Evolutionary conservation across 2,113 vertebrate genomes (phyloP), one percentile per base, ranked within the genome.

Genomic region (Taxidea taxus): DNA sequence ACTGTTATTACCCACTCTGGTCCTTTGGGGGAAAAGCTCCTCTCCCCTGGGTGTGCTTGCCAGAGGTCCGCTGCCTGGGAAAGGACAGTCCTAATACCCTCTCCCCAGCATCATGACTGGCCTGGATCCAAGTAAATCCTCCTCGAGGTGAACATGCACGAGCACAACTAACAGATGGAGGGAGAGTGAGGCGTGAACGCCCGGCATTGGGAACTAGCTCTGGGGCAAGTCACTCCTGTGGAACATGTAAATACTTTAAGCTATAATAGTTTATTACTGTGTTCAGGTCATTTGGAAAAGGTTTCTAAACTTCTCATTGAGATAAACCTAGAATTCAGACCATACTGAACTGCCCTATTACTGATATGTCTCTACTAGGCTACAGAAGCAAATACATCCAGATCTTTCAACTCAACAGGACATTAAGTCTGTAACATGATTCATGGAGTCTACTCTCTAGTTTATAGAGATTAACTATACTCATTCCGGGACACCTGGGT

Each of bases 311-410:
- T 75, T 92, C 56, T 37, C 31, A 51, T 34, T 16, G 15, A 92
- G 89, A 81, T 91, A 91, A 88, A 84, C 68, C 56, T 77, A 92
- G 60, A 77, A 96, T 25, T 74, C 34, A 72, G 37, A 86, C 29
- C 21, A 72, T 8, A 87, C 3, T 75, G 54, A 94, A 87, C 47
- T 42, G 14, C 37, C 60, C 49, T 90, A 12, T 29, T 37, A 82
- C 2, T 60, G 56, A 31, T 81, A 15, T 42, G 0, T n/a, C 39
- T 42, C 74, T 95, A 70, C 66, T 78, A 93, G 37, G 23, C 54
- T 42, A 54, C 0, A 51, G n/a, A 29, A 88, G 29, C 78, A 96
- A 92, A 42, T 62, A 84, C 6, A 49, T 42, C 42, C 37, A 77
- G n/a, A 82, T 64, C 4, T n/a, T 58, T 91, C 60, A 91, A 60